Evolutionary conservation across 2,888 invertebrate genomes (phyloP).

Genomic region (Keiferia lycopersicella): DNA sequence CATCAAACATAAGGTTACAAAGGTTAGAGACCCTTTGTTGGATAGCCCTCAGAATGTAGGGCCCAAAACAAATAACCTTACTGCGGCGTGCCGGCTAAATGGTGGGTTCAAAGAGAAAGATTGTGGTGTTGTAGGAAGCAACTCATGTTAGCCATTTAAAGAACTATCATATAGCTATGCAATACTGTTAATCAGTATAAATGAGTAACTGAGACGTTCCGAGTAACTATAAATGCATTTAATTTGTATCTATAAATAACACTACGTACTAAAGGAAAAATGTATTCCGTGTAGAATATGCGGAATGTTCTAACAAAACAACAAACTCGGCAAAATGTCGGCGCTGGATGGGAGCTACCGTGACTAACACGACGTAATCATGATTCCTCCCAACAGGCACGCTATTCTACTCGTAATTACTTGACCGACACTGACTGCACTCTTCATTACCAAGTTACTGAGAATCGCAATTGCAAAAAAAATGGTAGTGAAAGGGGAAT

Average conservation of each 20-base stretch:
- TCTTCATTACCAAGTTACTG: background rate
- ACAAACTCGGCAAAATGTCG: conserved; percentile 11
- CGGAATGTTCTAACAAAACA: conserved; percentile 26
- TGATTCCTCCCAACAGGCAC: conserved; percentile 44
- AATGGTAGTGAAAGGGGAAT: no score
- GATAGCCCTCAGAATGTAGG: conserved; percentile 32
- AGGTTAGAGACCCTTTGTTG: conserved; percentile 23
- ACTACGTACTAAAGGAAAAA: background rate
- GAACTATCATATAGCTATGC: no score
- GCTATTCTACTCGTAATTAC: conserved; percentile 17
- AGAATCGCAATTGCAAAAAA: background rate
- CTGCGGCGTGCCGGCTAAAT: background rate
- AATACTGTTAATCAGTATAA: no score
- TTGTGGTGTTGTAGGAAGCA: no score
- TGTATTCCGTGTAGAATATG: conserved; percentile 1
- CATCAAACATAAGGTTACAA: conserved; percentile 17
- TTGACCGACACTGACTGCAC: background rate
- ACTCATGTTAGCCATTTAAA: no score
- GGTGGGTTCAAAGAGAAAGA: no score
- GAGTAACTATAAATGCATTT: background rate
- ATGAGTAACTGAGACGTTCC: no score
- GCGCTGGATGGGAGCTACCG: conserved; percentile 45
- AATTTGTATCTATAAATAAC: background rate
- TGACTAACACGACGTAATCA: conserved; percentile 63
- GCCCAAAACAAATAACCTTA: conserved; percentile 33